Evolutionary conservation across 2,113 vertebrate genomes (phyloP), one percentile per base, ranked within the genome.

Genomic region (Oncorhynchus gorbuscha): DNA sequence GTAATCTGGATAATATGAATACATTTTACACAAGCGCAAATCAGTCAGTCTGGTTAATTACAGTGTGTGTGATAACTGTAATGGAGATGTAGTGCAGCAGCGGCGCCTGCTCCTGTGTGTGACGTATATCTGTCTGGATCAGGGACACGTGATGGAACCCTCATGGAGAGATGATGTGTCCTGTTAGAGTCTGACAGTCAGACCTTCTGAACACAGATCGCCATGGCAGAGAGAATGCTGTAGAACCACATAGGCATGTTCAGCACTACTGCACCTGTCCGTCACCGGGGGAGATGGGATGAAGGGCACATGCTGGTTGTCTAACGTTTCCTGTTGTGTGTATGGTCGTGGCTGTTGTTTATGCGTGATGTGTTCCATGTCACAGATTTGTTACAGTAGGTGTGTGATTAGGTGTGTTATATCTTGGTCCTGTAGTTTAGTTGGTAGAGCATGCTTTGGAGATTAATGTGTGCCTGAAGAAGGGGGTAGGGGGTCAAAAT

Each of bases 11-110:
- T 85, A 87, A 86, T 88, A 84, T 82, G 85, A 88, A 90, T 84
- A 87, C 83, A 86, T 92, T 90, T 90, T 89, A 86, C 81, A 88
- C 85, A 80, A 75, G 86, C 84, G 82, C 79, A 76, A 90, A 89
- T 90, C 83, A 84, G 84, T 88, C 87, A 76, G 83, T 89, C 84
- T 84, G 69, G 80, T 78, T 93, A 91, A 94, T 93, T 92, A 86
- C 79, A 82, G 72, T 72, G 73, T 79, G 74, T 35, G 78, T 72
- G 78, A 83, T 83, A 69, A 81, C 82, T 83, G 75, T 89, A 91
- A 91, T 91, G 86, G 83, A 77, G 75, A 79, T 77, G 3, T 11
- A 45, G 39, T 2, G 8, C 9, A 3, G 39, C 39, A 11, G 9
- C 9, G 82, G 84, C 72, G 78, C 65, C 82, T 69, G 76, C 81